Evolutionary conservation across 2,888 invertebrate genomes (phyloP).

Genomic region (Gnatocerus cornutus): DNA sequence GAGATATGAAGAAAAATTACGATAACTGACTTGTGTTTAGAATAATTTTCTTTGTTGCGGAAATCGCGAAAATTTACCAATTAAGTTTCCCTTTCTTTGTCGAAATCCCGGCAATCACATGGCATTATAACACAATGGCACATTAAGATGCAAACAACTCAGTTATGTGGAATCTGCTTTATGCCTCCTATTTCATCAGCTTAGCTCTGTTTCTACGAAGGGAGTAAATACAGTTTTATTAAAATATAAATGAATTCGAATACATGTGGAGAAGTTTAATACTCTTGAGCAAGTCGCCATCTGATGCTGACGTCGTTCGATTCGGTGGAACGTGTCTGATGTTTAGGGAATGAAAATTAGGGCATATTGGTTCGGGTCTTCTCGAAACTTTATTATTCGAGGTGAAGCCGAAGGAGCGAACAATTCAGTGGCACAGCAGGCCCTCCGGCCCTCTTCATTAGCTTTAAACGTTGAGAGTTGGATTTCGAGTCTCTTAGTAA

Average conservation of each 20-base stretch:
- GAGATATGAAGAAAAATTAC: too few species aligned
- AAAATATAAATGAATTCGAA: constrained; percentile 19
- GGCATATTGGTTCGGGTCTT: constrained; percentile 25
- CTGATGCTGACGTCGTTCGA: background rate
- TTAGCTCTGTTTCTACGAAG: constrained; percentile 25
- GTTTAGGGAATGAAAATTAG: constrained; percentile 9
- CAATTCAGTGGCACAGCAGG: constrained; percentile 22
- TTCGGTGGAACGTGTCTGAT: constrained; percentile 2
- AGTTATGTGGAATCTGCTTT: constrained; percentile 35
- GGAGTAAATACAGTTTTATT: constrained; percentile 21
- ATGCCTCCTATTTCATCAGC: constrained; percentile 25
- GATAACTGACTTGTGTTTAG: too few species aligned
- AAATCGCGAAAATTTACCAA: constrained; percentile 26
- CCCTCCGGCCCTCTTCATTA: constrained; percentile 32
- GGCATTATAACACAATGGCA: constrained; percentile 29
- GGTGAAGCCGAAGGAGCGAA: constrained; percentile 22
- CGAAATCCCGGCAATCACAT: constrained; percentile 31
- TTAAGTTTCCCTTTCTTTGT: constrained; percentile 43
- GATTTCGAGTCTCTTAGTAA: constrained; percentile 42
- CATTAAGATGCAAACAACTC: constrained; percentile 41
- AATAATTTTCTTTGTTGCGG: too few species aligned
- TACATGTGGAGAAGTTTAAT: constrained; percentile 9
- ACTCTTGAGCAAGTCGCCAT: background rate
- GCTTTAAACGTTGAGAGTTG: constrained; percentile 42
- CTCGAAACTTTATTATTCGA: constrained; percentile 24